Conservation (phyloP, 2,113 vertebrate species). For the Melanotaenia duboulayi region DNA sequence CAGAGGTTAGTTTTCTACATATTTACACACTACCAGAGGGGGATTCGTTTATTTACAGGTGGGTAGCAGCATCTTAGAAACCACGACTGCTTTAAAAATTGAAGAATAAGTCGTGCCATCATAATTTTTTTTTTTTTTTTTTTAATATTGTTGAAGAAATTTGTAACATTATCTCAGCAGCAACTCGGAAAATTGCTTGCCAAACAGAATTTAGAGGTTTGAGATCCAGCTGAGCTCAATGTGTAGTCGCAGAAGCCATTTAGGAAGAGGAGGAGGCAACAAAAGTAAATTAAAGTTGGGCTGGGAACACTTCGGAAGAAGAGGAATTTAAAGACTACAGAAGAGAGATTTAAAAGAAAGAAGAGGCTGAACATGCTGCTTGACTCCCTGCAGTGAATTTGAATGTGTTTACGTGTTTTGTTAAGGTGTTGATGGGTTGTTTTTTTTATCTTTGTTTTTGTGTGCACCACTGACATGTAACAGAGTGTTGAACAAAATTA, state of each 20-base stretch:
- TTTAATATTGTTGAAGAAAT: conserved; percentile 9
- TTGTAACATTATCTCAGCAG: conserved; percentile 14
- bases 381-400: conserved; percentile 47
- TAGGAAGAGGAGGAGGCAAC: conserved; percentile 10
- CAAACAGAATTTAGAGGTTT: conserved; percentile 53
- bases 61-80: conserved; percentile 68
- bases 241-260: conserved; percentile 44
- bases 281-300: conserved; percentile 19
- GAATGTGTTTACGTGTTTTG: conserved; percentile 18
- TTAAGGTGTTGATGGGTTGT: conserved; percentile 22
- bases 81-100: conserved; percentile 30
- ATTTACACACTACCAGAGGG: conserved; percentile 73
- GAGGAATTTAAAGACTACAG: conserved; percentile 21
- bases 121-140: conserved; percentile 4
- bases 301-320: not conserved
- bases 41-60: conserved; percentile 71
- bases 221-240: conserved; percentile 45
- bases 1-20: conserved; percentile 72
- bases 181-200: conserved; percentile 24
- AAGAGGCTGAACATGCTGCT: conserved; percentile 47
- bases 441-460: conserved; percentile 24
- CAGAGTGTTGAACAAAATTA: conserved; percentile 39
- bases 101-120: conserved; percentile 13
- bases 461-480: conserved; percentile 59
- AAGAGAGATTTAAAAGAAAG: conserved; percentile 24